Conservation (phyloP, 2,113 vertebrate genomes). For the Oceanodroma tethys region DNA sequence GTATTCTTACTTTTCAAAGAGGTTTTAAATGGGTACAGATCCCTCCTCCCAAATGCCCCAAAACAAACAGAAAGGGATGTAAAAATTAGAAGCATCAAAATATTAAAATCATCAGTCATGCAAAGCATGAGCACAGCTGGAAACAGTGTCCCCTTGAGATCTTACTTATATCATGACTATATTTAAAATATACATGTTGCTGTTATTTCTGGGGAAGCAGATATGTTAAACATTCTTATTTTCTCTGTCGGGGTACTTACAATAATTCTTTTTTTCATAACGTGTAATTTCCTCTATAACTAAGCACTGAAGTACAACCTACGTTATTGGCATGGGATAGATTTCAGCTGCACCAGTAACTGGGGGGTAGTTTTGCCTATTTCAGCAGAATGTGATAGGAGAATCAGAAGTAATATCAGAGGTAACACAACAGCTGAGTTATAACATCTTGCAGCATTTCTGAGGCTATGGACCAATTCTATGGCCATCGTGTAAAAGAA, state of each 20-base stretch:
- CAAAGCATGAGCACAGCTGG: neutral
- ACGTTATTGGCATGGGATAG: neutral
- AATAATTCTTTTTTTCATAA: neutral
- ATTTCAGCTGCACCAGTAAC: neutral
- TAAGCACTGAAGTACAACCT: neutral
- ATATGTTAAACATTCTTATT: neutral
- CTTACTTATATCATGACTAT: neutral
- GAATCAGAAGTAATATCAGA: neutral
- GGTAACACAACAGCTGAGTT: neutral
- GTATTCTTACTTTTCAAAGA: neutral
- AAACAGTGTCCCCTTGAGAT: neutral
- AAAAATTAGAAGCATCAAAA: neutral
- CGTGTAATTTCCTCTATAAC: neutral
- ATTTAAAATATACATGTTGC: neutral
- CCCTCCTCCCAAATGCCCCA: neutral
- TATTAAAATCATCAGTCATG: neutral
- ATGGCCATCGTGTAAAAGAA: neutral
- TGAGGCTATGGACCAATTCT: neutral
- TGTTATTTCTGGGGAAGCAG: neutral
- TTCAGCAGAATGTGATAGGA: neutral
- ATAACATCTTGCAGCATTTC: neutral
- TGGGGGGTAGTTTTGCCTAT: neutral
- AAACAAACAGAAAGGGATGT: neutral
- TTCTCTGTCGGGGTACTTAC: neutral
- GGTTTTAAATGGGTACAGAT: neutral